Conservation (phyloP, 2,113 vertebrate genomes). For the Hippopotamus amphibius region DNA sequence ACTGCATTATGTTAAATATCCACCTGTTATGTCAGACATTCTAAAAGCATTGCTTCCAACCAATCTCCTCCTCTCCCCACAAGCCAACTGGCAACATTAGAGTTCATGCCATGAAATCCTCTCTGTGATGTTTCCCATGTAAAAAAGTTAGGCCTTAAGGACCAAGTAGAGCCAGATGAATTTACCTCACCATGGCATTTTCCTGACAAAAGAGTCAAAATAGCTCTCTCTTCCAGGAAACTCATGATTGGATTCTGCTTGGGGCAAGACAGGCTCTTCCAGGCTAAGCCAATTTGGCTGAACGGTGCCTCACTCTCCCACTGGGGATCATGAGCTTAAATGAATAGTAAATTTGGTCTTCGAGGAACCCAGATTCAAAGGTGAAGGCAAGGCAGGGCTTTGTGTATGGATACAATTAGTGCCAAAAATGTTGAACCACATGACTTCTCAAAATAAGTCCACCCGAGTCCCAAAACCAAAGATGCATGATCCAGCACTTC, state of each 20-base stretch:
- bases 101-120: conserved; percentile 34
- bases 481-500: not conserved
- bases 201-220: conserved; percentile 57
- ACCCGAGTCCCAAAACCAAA: not conserved
- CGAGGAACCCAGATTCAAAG: conserved; percentile 62
- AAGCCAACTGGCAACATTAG: conserved; percentile 40
- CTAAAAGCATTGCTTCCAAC: conserved; percentile 50
- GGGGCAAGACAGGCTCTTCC: conserved; percentile 40
- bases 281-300: conserved; percentile 58
- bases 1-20: conserved; percentile 51
- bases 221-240: conserved; percentile 60
- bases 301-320: conserved; percentile 59
- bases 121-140: conserved; percentile 48
- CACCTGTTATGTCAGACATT: not conserved
- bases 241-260: conserved; percentile 42
- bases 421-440: not conserved
- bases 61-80: not conserved
- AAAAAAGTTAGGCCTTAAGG: conserved; percentile 49
- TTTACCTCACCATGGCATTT: conserved; percentile 47
- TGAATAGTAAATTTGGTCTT: conserved; percentile 55
- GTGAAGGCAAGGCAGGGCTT: conserved; percentile 10
- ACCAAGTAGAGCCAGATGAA: not conserved
- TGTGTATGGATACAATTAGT: not conserved
- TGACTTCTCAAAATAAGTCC: conserved; percentile 43
- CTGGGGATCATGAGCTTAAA: conserved; percentile 38